Evolutionary conservation across 2,113 vertebrate species (phyloP).

Genomic region (Mobula birostris): DNA sequence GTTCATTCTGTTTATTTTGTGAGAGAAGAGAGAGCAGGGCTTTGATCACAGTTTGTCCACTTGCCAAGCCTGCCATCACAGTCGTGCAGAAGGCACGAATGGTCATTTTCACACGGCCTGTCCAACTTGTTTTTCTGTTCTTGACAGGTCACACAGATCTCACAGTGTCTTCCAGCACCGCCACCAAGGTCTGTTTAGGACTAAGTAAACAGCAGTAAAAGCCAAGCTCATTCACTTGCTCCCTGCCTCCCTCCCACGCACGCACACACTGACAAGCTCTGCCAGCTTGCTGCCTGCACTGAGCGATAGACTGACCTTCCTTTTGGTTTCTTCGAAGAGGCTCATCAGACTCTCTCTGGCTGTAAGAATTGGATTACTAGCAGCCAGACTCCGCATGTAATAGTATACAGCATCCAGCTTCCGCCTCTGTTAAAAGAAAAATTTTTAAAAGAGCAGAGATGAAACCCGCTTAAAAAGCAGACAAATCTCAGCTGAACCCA

Average conservation of each 20-base stretch:
- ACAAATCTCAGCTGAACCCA: constrained; percentile 35
- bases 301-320: constrained; percentile 69
- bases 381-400: constrained; percentile 96
- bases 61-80: constrained; percentile 35
- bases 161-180: constrained; percentile 25
- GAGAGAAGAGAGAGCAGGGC: background rate
- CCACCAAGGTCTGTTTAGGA: constrained; percentile 36
- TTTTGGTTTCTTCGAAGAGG: constrained; percentile 96
- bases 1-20: constrained; percentile 33
- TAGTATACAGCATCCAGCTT: constrained; percentile 98
- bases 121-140: constrained; percentile 34
- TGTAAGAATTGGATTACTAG: constrained; percentile 94
- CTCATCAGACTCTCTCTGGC: constrained; percentile 97
- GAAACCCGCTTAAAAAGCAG: constrained; percentile 21
- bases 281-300: constrained; percentile 27
- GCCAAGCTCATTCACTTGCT: constrained; percentile 22
- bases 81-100: constrained; percentile 34
- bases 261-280: background rate
- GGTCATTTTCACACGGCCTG: constrained; percentile 37
- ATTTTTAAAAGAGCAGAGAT: constrained; percentile 24
- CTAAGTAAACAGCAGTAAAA: constrained; percentile 35
- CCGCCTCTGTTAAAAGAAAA: constrained; percentile 68
- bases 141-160: constrained; percentile 33
- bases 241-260: background rate
- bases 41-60: constrained; percentile 30